Evolutionary conservation across 2,888 invertebrate genomes (phyloP).

Genomic region (Hydroisotoma schaefferi): DNA sequence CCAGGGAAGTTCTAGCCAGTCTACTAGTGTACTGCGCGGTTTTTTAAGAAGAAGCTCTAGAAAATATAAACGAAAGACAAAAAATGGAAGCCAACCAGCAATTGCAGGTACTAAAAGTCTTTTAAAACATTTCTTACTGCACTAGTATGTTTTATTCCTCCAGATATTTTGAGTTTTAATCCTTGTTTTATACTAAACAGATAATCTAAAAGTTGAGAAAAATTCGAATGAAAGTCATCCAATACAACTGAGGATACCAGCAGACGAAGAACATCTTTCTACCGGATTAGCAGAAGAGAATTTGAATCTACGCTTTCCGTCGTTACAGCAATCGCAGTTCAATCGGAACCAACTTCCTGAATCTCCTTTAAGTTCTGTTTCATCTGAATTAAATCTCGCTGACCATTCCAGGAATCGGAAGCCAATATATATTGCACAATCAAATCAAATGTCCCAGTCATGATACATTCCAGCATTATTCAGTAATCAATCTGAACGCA

Average conservation of each 20-base stretch:
- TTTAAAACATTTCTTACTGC: too few species aligned
- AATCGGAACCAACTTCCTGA: slow-evolving; percentile 19
- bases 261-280: not conserved
- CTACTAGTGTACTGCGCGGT: slow-evolving; percentile 65
- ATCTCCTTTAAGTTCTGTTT: slow-evolving; percentile 47
- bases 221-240: not conserved
- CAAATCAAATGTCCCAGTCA: slow-evolving; percentile 13
- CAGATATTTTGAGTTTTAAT: too few species aligned
- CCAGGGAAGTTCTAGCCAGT: slow-evolving; percentile 68
- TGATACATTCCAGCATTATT: too few species aligned
- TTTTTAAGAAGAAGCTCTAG: slow-evolving; percentile 58
- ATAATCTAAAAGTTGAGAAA: not conserved
- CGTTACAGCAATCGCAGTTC: not conserved
- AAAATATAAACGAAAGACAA: slow-evolving; percentile 47
- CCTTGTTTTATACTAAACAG: not conserved
- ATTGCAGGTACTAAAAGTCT: too few species aligned
- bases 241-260: not conserved
- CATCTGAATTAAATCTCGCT: slow-evolving; percentile 42
- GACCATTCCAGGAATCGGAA: slow-evolving; percentile 47
- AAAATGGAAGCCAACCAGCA: too few species aligned
- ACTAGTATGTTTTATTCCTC: too few species aligned
- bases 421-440: slow-evolving; percentile 48
- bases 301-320: slow-evolving; percentile 29
- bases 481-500: too few species aligned
- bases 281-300: slow-evolving; percentile 43